phyloP scores from a whole-genome alignment of 64 coral and sea anemone species.

The Montipora sp. region DNA sequence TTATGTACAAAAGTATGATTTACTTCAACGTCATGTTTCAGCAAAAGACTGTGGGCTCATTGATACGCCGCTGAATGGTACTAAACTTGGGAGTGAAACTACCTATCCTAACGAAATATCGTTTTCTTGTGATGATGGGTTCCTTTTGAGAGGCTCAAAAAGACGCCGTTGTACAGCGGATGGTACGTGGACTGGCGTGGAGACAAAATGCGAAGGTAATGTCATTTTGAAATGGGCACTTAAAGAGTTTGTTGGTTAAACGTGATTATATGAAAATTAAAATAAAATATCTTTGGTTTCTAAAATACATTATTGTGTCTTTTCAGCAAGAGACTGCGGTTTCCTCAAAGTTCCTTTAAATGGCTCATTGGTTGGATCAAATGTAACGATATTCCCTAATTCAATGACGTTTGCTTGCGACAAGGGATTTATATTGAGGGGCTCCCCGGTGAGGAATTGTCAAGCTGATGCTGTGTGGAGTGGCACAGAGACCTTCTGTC shows the following conservation, averaged over 20 bases:
- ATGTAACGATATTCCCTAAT: neutral
- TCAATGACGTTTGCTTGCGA: neutral
- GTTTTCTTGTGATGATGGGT: conserved; percentile 8
- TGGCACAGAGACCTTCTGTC: conserved; percentile 36
- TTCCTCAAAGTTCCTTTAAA: neutral
- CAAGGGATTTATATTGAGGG: conserved; percentile 26
- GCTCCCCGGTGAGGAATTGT: conserved; percentile 33
- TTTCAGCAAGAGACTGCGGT: neutral
- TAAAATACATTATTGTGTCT: neutral
- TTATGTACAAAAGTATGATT: too few species aligned
- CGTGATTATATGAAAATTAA: too few species aligned
- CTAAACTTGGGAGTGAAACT: neutral
- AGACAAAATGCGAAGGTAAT: conserved; percentile 28
- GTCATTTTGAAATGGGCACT: too few species aligned
- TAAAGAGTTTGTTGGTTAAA: neutral
- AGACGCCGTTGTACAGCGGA: neutral
- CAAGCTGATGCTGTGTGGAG: conserved; percentile 44
- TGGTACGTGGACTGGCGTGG: conserved; percentile 44
- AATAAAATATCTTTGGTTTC: neutral
- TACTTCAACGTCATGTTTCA: neutral
- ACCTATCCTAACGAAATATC: neutral
- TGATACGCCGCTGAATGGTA: neutral
- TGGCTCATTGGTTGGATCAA: neutral
- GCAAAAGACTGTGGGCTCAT: neutral
- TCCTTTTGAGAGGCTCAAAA: neutral